Evolutionary conservation across 2,797 vertebrate species (phyloP).

Genomic region (Sebastolobus alascanus): DNA sequence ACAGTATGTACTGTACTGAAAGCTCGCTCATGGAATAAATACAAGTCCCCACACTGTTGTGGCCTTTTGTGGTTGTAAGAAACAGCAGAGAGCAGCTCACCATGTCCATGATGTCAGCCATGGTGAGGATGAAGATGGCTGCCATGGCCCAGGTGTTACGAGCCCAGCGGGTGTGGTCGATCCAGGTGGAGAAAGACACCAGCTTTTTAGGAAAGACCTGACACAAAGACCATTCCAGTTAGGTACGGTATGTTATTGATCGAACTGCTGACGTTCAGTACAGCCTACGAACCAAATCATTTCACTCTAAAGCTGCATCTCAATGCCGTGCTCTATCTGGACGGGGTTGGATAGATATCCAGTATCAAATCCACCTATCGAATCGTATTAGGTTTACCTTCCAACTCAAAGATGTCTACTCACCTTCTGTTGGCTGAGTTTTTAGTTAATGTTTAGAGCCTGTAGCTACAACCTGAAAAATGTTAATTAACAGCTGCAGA

Average conservation of each 20-base stretch:
- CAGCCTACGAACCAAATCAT: not conserved
- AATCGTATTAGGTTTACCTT: not conserved
- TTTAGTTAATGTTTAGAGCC: not conserved
- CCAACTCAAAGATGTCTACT: not conserved
- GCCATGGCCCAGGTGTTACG: conserved; percentile 98
- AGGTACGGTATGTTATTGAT: no score
- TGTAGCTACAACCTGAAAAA: not conserved
- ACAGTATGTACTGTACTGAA: not conserved
- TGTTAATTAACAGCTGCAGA: no score
- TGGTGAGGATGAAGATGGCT: conserved; percentile 93
- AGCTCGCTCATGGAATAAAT: not conserved
- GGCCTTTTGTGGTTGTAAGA: not conserved
- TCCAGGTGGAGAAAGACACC: conserved; percentile 96
- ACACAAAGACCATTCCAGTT: conserved; percentile 13
- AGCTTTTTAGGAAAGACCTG: conserved; percentile 95
- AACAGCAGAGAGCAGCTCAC: conserved; percentile 78
- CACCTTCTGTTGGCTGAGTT: not conserved
- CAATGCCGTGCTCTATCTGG: not conserved
- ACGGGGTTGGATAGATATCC: not conserved
- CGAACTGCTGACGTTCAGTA: not conserved
- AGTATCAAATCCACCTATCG: not conserved
- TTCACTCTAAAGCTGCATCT: not conserved
- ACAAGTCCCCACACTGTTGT: not conserved
- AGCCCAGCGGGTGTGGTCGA: conserved; percentile 96
- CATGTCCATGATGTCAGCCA: conserved; percentile 94